Evolutionary conservation across 2,888 invertebrate genomes (phyloP).

Genomic region (Platycnemis pennipes): DNA sequence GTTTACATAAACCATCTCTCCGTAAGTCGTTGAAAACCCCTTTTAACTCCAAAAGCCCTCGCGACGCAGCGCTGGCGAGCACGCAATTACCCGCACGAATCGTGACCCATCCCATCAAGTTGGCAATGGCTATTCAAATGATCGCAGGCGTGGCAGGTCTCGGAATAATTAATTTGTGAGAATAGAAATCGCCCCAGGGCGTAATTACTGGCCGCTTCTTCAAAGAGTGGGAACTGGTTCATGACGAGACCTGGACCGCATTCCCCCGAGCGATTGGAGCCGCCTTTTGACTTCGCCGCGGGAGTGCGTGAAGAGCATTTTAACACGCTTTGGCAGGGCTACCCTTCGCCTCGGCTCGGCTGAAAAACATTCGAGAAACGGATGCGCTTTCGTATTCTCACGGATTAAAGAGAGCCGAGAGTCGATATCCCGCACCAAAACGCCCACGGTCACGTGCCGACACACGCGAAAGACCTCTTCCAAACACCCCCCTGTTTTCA

Average conservation of each 20-base stretch:
- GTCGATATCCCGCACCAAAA: too few species aligned
- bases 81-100: neutral
- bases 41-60: neutral
- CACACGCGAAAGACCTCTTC: too few species aligned
- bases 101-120: neutral
- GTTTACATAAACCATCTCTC: neutral
- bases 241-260: neutral
- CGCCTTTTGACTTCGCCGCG: neutral
- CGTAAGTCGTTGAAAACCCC: neutral
- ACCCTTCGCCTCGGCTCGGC: neutral
- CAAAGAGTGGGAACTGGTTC: slow-evolving; percentile 5
- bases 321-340: neutral
- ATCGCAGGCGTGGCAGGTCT: neutral
- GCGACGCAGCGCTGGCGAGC: neutral
- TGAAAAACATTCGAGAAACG: too few species aligned
- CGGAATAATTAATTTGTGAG: neutral
- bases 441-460: too few species aligned
- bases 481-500: too few species aligned
- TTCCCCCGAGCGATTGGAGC: neutral
- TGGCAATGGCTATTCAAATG: slow-evolving; percentile 16
- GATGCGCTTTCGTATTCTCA: too few species aligned
- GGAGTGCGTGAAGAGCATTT: neutral
- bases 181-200: neutral
- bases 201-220: slow-evolving; percentile 17
- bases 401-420: too few species aligned